These are phyloP conservation scores for Siniperca obscura DNA, from an alignment of 2,797 vertebrate species.

Conservation along the genomic window DNA sequence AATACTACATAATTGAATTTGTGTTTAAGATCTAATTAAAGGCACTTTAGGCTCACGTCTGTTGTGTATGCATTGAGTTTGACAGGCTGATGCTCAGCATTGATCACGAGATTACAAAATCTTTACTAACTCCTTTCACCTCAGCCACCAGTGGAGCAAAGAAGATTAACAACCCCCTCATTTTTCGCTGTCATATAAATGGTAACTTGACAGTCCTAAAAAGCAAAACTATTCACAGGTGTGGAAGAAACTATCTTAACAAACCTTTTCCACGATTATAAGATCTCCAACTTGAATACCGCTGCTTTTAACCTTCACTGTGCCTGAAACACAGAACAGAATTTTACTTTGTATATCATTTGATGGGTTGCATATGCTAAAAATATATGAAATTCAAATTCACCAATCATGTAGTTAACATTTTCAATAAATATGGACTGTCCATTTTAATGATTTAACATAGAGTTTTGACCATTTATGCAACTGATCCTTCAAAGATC, in stretches of 20 bases:
- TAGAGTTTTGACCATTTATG: conserved; percentile 18
- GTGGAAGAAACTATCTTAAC: conserved; percentile 54
- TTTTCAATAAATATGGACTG: background rate
- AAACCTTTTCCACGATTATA: conserved; percentile 99
- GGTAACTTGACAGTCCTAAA: conserved; percentile 53
- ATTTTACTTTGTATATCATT: background rate
- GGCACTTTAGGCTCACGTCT: conserved; percentile 49
- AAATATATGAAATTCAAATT: background rate
- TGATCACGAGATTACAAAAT: conserved; percentile 84
- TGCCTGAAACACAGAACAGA: conserved; percentile 85
- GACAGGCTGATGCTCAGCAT: conserved; percentile 74
- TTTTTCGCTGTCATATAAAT: conserved; percentile 70
- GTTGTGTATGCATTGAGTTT: conserved; percentile 49
- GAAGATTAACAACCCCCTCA: conserved; percentile 68
- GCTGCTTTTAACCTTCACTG: conserved; percentile 97
- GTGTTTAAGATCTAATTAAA: conserved; percentile 64
- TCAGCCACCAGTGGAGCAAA: conserved; percentile 61
- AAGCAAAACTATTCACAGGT: conserved; percentile 61
- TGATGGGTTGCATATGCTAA: background rate
- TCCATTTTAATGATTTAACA: conserved; percentile 3
- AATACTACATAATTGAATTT: conserved; percentile 60
- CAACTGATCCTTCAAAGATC: conserved; percentile 9
- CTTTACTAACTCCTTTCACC: conserved; percentile 82
- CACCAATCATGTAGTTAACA: background rate
- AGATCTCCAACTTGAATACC: conserved; percentile 98